Evolutionary conservation across 2,888 invertebrate genomes (phyloP).

Genomic region (Criorhina ranunculi): DNA sequence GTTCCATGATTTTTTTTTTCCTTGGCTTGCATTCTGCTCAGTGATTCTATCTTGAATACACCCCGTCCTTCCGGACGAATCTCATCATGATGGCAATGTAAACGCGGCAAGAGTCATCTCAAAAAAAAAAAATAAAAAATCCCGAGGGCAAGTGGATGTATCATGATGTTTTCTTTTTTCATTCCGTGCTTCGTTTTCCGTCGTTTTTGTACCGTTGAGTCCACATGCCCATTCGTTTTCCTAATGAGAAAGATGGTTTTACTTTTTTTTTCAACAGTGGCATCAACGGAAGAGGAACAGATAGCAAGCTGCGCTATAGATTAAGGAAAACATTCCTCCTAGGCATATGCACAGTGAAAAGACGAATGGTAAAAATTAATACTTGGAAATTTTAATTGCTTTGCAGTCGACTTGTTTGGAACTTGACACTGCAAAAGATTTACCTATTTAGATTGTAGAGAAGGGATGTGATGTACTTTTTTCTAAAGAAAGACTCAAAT

Average conservation of each 20-base stretch:
- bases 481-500: too few species aligned
- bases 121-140: too few species aligned
- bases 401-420: conserved; percentile 73
- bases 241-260: conserved; percentile 73
- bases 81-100: conserved; percentile 76
- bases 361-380: conserved; percentile 74
- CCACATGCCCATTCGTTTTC: conserved; percentile 71
- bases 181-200: conserved; percentile 55
- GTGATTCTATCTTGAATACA: conserved; percentile 59
- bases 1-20: conserved; percentile 53
- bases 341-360: conserved; percentile 65
- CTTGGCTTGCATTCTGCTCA: conserved; percentile 33
- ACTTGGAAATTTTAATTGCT: conserved; percentile 76
- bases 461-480: too few species aligned
- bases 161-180: conserved; percentile 74
- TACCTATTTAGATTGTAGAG: conserved; percentile 54
- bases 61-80: conserved; percentile 65
- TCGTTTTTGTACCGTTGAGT: conserved; percentile 54
- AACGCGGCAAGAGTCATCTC: conserved; percentile 73
- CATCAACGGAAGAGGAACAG: conserved; percentile 36
- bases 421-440: conserved; percentile 61
- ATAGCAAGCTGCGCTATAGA: conserved; percentile 20
- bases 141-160: conserved; percentile 76
- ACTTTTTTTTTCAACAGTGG: conserved; percentile 5
- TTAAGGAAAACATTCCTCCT: conserved; percentile 46